Conservation (phyloP, 1,140 invertebrate species). For the Hylaeus volcanicus region DNA sequence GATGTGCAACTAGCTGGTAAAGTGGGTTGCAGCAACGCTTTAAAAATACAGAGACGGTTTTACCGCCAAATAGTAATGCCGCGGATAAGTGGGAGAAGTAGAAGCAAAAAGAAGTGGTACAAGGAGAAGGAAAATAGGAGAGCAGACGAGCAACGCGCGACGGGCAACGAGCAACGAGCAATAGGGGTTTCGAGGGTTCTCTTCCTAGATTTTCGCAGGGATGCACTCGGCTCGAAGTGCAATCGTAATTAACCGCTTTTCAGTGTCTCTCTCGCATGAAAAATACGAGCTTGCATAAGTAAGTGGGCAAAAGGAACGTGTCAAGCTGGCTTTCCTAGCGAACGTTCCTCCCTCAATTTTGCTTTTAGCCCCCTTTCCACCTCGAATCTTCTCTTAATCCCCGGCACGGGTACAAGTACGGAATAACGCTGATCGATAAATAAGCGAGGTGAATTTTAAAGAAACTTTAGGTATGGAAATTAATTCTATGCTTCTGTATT, state of each 20-base stretch:
- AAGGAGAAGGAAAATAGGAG: slow-evolving; percentile 6
- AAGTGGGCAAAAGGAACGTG: slow-evolving; percentile 55
- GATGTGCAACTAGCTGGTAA: neutral
- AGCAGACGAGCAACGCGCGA: slow-evolving; percentile 43
- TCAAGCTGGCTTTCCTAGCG: slow-evolving; percentile 28
- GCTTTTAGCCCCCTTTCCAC: slow-evolving; percentile 12
- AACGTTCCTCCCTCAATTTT: slow-evolving; percentile 40
- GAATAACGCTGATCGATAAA: slow-evolving; percentile 34
- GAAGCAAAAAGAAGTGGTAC: slow-evolving; percentile 3
- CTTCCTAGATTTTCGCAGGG: slow-evolving; percentile 48
- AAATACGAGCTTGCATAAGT: slow-evolving; percentile 63
- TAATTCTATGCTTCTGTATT: no score
- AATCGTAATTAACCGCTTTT: slow-evolving; percentile 70
- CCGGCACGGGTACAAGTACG: neutral
- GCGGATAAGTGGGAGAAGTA: slow-evolving; percentile 14
- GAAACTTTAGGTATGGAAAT: no score
- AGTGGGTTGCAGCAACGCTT: neutral
- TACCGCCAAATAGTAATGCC: slow-evolving; percentile 27
- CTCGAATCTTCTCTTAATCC: slow-evolving; percentile 1
- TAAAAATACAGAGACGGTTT: slow-evolving; percentile 17
- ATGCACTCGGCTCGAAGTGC: slow-evolving; percentile 53
- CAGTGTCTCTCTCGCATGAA: slow-evolving; percentile 59
- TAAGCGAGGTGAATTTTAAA: neutral
- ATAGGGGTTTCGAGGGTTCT: slow-evolving; percentile 44
- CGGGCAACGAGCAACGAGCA: slow-evolving; percentile 36